A percentile compares a stretch with the other conserved stretches of the same genome.
These are phyloP conservation scores for Acanthurus tractus DNA, from an alignment of 2,797 vertebrate species.

Conservation along the genomic window DNA sequence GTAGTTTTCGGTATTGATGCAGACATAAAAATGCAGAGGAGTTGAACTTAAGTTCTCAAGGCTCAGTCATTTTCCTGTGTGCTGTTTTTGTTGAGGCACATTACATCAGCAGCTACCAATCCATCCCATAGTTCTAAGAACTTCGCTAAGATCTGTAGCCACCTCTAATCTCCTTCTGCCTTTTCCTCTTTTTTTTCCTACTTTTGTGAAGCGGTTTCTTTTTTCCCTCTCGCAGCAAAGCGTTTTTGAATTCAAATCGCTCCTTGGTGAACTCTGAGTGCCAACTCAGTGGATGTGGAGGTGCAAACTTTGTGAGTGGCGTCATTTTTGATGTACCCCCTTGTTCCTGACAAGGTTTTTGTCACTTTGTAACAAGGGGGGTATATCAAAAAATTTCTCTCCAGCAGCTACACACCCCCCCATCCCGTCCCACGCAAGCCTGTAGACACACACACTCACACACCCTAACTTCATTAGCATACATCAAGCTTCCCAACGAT, in stretches of 20 bases:
- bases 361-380: constrained; percentile 74
- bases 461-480: constrained; percentile 80
- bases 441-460: constrained; percentile 29
- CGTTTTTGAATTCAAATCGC: constrained; percentile 73
- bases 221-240: constrained; percentile 56
- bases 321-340: constrained; percentile 80
- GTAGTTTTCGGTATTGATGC: constrained; percentile 44
- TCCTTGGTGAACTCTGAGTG: constrained; percentile 70
- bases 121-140: constrained; percentile 64
- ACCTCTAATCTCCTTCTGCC: constrained; percentile 71
- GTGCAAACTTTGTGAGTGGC: constrained; percentile 79
- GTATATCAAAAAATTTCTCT: constrained; percentile 68
- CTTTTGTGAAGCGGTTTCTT: constrained; percentile 54
- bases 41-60: constrained; percentile 55
- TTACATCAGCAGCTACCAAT: constrained; percentile 75
- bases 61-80: constrained; percentile 46
- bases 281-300: constrained; percentile 69
- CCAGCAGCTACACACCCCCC: constrained; percentile 57
- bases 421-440: constrained; percentile 54
- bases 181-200: constrained; percentile 18
- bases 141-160: constrained; percentile 72
- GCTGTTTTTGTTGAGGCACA: constrained; percentile 64
- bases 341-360: constrained; percentile 81
- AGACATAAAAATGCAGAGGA: constrained; percentile 51
- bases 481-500: constrained; percentile 81